phyloP scores from a whole-genome alignment of 1,140 invertebrate genomes.

The Sycophila sp. region DNA sequence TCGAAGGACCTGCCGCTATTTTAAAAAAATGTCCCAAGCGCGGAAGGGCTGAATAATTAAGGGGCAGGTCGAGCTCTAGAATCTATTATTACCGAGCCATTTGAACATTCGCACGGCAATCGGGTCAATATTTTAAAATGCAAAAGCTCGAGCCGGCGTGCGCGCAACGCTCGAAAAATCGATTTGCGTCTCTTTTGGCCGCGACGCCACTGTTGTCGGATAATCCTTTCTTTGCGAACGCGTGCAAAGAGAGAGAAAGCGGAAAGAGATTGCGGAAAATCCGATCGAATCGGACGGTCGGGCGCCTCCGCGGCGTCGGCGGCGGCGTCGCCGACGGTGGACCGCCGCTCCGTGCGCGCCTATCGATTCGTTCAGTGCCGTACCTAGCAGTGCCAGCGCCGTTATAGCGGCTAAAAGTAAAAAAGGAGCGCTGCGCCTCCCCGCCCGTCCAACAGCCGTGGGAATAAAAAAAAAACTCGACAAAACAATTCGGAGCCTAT shows the following conservation, averaged over 20 bases:
- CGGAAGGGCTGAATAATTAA: no score
- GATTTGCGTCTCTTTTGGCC: no score
- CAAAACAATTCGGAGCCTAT: neutral
- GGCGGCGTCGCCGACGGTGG: neutral
- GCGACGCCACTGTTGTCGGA: neutral
- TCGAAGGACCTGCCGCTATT: no score
- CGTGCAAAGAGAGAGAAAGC: neutral
- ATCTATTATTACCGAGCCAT: no score
- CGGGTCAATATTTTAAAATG: no score
- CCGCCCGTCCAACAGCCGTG: neutral
- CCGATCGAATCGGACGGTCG: conserved; percentile 45
- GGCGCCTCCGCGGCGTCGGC: conserved; percentile 16
- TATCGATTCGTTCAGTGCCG: conserved; percentile 51
- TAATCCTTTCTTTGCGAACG: no score
- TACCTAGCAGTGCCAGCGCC: conserved; percentile 46
- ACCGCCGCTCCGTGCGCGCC: conserved; percentile 15
- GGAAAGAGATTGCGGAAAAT: conserved; percentile 42
- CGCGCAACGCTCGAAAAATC: no score
- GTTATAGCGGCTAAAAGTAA: neutral
- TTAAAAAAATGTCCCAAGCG: no score
- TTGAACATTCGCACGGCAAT: no score
- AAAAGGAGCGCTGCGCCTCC: neutral
- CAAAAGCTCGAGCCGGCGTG: no score
- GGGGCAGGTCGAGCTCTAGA: no score
- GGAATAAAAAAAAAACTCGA: neutral